These are phyloP conservation scores for Enchytraeus crypticus DNA, from an alignment of 2,888 invertebrate species.

Conservation along the genomic window DNA sequence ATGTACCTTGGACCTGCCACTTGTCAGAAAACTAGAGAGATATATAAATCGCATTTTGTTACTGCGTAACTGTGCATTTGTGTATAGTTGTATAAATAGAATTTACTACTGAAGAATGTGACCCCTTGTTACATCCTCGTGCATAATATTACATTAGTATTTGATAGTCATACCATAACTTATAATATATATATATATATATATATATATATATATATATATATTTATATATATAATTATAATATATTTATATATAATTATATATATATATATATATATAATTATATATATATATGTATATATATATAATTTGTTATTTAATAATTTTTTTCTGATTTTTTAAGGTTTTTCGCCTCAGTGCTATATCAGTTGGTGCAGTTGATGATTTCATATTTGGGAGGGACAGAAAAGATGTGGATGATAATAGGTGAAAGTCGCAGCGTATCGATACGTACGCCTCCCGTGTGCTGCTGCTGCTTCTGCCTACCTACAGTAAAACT, in stretches of 20 bases:
- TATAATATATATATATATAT: too few relatives aligned
- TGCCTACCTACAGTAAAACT: background rate
- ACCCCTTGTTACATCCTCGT: too few relatives aligned
- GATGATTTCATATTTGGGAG: background rate
- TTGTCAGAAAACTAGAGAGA: too few relatives aligned
- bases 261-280: background rate
- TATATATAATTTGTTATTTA: background rate
- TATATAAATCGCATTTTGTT: too few relatives aligned
- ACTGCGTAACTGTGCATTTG: too few relatives aligned
- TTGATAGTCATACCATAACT: too few relatives aligned
- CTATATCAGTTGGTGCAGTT: constrained; percentile 4
- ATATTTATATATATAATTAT: background rate
- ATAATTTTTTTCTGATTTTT: background rate
- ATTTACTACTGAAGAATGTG: too few relatives aligned
- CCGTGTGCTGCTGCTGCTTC: constrained; percentile 1
- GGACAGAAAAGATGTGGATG: constrained; percentile 2
- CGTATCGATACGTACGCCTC: background rate
- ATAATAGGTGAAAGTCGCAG: background rate
- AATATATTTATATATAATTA: background rate
- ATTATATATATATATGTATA: background rate
- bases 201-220: too few relatives aligned
- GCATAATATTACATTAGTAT: too few relatives aligned
- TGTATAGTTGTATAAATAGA: too few relatives aligned
- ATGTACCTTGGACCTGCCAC: too few relatives aligned
- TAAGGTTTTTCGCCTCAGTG: background rate